Conservation (phyloP, 2,113 vertebrate species). For the Pseudopipra pipra region DNA sequence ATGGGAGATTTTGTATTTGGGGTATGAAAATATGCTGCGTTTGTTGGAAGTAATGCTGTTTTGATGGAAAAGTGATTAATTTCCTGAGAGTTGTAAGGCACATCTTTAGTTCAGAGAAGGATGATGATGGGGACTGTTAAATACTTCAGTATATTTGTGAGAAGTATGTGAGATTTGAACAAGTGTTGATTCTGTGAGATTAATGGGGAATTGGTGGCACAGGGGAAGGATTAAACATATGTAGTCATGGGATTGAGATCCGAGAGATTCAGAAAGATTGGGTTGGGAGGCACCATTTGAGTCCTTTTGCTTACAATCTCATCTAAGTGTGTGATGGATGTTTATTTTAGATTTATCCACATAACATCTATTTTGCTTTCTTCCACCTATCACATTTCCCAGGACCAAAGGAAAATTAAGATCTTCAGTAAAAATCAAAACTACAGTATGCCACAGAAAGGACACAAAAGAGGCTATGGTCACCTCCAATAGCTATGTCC, state of each 20-base stretch:
- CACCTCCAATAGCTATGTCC: background rate
- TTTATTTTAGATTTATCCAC: slow-evolving; percentile 13
- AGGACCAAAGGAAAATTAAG: background rate
- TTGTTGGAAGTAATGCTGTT: background rate
- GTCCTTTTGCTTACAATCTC: background rate
- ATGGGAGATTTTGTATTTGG: background rate
- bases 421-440: background rate
- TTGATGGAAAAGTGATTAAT: slow-evolving; percentile 26
- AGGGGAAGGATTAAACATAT: background rate
- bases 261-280: background rate
- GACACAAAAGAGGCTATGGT: background rate
- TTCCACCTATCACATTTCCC: background rate
- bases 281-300: background rate
- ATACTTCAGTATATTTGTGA: background rate
- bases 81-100: background rate
- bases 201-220: slow-evolving; percentile 3
- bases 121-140: background rate
- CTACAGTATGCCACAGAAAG: background rate
- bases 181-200: slow-evolving; percentile 15
- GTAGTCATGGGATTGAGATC: background rate
- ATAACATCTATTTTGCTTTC: background rate
- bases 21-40: background rate
- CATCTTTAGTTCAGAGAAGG: background rate
- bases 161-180: slow-evolving; percentile 21
- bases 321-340: background rate